phyloP scores from a whole-genome alignment of 2,888 invertebrate species.

The Drosophila tanythrix region DNA sequence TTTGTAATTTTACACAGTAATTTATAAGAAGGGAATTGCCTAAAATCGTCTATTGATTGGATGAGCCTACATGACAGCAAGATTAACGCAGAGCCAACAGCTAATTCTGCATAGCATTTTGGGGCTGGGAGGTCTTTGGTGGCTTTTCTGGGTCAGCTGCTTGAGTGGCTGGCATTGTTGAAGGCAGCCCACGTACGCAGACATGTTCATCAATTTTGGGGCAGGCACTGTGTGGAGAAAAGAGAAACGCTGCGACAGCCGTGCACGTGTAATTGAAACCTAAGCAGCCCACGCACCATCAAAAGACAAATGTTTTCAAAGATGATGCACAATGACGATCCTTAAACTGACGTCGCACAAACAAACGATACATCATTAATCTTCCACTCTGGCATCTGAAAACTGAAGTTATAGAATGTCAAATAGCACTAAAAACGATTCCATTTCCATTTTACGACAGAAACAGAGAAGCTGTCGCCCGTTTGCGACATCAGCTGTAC shows the following conservation, averaged over 20 bases:
- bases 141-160: conserved; percentile 57
- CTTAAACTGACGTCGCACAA: conserved; percentile 54
- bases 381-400: conserved; percentile 43
- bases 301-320: conserved; percentile 50
- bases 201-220: conserved; percentile 63
- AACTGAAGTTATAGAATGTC: conserved; percentile 17
- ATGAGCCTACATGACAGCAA: conserved; percentile 63
- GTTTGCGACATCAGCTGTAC: conserved; percentile 51
- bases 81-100: conserved; percentile 48
- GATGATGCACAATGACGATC: conserved; percentile 60
- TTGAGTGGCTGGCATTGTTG: conserved; percentile 38
- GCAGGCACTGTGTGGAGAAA: conserved; percentile 41
- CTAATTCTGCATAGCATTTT: conserved; percentile 48
- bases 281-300: conserved; percentile 66
- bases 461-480: conserved; percentile 62
- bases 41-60: conserved; percentile 68
- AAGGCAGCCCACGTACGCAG: conserved; percentile 52
- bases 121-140: conserved; percentile 13
- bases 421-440: conserved; percentile 16
- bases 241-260: conserved; percentile 44
- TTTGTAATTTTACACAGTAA: conserved; percentile 77
- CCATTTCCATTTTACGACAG: conserved; percentile 35
- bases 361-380: conserved; percentile 66
- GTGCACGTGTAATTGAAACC: conserved; percentile 72
- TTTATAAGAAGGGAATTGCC: conserved; percentile 59